phyloP scores from a whole-genome alignment of 2,113 vertebrate species.

The Myotis brandtii region DNA sequence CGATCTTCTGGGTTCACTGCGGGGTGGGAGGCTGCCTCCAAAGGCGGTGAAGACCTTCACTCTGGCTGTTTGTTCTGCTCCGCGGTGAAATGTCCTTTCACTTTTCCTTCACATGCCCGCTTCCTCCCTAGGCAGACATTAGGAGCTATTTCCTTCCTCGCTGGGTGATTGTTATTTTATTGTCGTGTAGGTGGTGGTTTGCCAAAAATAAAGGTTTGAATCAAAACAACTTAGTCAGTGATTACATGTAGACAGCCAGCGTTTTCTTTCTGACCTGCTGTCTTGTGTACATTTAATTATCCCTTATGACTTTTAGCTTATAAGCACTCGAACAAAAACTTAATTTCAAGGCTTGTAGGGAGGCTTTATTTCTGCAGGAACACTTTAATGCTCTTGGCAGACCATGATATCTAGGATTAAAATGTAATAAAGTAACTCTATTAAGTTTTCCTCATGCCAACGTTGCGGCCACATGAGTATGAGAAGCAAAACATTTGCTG shows the following conservation, averaged over 20 bases:
- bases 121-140: not conserved
- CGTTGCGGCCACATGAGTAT: not conserved
- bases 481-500: conserved; percentile 22
- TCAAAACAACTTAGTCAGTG: conserved; percentile 67
- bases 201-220: conserved; percentile 61
- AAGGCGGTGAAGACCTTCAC: not conserved
- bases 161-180: conserved; percentile 47
- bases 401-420: conserved; percentile 32
- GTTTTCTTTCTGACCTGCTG: conserved; percentile 28
- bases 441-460: conserved; percentile 28
- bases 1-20: not conserved
- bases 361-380: conserved; percentile 36
- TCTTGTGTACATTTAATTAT: conserved; percentile 6
- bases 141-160: conserved; percentile 2
- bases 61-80: not conserved
- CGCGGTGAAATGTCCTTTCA: not conserved
- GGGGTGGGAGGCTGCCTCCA: not conserved
- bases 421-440: conserved; percentile 57
- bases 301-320: conserved; percentile 42
- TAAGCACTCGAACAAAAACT: conserved; percentile 27
- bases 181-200: conserved; percentile 49
- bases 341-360: conserved; percentile 24
- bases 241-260: conserved; percentile 33
- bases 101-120: not conserved
- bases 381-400: conserved; percentile 13